Conservation (phyloP, 2,888 invertebrate species). For the Ischnus inquisitorius region DNA sequence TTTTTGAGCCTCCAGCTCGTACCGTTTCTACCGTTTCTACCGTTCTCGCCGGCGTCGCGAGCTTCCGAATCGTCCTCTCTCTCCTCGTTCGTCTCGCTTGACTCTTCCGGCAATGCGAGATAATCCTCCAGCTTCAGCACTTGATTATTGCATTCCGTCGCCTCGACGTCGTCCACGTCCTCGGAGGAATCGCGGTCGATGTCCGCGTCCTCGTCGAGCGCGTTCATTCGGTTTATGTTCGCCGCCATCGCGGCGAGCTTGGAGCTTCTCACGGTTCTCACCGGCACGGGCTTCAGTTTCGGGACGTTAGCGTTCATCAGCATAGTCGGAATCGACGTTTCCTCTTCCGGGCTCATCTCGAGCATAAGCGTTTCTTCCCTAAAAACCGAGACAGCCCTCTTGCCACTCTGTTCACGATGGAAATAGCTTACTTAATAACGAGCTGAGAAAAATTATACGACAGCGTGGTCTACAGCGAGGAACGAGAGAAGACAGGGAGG, state of each 20-base stretch:
- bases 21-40: slow-evolving; percentile 45
- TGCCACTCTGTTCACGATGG: slow-evolving; percentile 66
- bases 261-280: slow-evolving; percentile 81
- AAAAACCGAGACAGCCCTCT: slow-evolving; percentile 73
- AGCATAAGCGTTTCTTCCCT: slow-evolving; percentile 83
- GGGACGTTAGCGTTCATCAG: slow-evolving; percentile 44
- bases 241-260: slow-evolving; percentile 84
- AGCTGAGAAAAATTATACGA: neutral
- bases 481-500: neutral
- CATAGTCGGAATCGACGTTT: slow-evolving; percentile 21
- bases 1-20: slow-evolving; percentile 30
- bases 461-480: slow-evolving; percentile 8
- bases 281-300: slow-evolving; percentile 77
- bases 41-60: neutral
- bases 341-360: slow-evolving; percentile 75
- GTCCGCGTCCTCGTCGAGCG: slow-evolving; percentile 72
- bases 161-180: slow-evolving; percentile 68
- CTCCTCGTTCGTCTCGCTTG: slow-evolving; percentile 44
- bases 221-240: slow-evolving; percentile 78
- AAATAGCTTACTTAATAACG: slow-evolving; percentile 5
- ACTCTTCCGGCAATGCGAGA: slow-evolving; percentile 75
- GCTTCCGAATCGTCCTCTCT: slow-evolving; percentile 32
- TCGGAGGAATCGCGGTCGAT: slow-evolving; percentile 67
- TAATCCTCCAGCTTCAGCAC: slow-evolving; percentile 79
- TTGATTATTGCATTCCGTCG: slow-evolving; percentile 63